Base-by-base conservation (phyloP, 2,888 invertebrate species). In the Heliconius ismenius region DNA sequence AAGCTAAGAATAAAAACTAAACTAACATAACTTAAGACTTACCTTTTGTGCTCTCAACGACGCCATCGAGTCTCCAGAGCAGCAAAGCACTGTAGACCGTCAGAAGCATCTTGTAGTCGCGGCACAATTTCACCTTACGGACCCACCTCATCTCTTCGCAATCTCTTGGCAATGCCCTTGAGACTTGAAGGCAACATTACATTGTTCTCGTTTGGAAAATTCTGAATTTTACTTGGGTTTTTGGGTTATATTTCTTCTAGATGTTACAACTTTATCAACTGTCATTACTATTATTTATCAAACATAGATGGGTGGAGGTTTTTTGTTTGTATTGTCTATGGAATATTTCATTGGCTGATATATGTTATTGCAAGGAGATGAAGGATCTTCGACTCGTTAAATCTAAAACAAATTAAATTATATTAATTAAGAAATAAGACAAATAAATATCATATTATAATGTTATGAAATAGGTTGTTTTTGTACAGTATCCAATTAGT, bases 41-140 rank as follows among this genome's bases (percentile, higher is more conserved):
- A 93, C 93, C 93, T 92, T 91, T 93, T 78, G 92, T 91, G 83
- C 92, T 93, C 82, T 92, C 93, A 80, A 92, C 94, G 83, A 90
- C 89, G 81, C 89, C 90, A 88, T 93, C 92, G 81, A 92, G 87
- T 85, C 91, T 90, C 92, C 92, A 93, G 80, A 93, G 90, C 83
- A 93, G 89, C 82, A 94, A 82, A 74, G 90, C 90, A 75, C 88
- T 85, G 84, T 90, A 93, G 74, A 92, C 78, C 76, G 90, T 91
- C 80, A 91, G 88, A 78, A 93, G 86, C 92, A 93, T 93, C 86
- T 92, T 93, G 90, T 87, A 84, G 78, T 87, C 84, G 79, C 81
- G 86, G 83, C 83, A 88, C 84, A 87, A 86, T 84, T 89, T 88
- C 84, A 84, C 86, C 88, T 91, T 91, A 93, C 86, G 91, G 90